Conservation (phyloP, 2,888 invertebrate species). For the Nipponacmea schrenckii region DNA sequence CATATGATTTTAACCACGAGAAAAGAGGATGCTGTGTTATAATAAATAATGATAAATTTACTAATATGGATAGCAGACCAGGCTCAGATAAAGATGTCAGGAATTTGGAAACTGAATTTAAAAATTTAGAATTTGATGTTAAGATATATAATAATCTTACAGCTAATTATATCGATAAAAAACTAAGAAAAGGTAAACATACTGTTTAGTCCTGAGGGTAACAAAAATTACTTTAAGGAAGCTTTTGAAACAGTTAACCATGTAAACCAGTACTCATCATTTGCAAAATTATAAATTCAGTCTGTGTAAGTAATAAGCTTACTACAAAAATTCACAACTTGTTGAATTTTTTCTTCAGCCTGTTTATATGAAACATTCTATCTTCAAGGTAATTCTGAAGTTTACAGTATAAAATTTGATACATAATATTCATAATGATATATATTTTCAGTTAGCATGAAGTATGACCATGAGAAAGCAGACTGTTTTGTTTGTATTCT, state of each 20-base stretch:
- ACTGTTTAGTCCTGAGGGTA: too few relatives aligned
- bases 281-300: too few relatives aligned
- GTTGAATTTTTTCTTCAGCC: too few relatives aligned
- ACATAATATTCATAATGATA: too few relatives aligned
- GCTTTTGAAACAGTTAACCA: too few relatives aligned
- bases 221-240: too few relatives aligned
- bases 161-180: constrained; percentile 21
- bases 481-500: constrained; percentile 87
- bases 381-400: too few relatives aligned
- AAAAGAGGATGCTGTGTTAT: constrained; percentile 33
- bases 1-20: constrained; percentile 27
- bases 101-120: constrained; percentile 24
- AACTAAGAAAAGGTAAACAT: constrained; percentile 29
- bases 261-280: too few relatives aligned
- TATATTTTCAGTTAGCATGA: constrained; percentile 73
- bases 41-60: constrained; percentile 36
- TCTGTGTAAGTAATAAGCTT: too few relatives aligned
- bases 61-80: constrained; percentile 21
- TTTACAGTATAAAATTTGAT: too few relatives aligned
- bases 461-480: constrained; percentile 79
- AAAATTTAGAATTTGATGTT: constrained; percentile 28
- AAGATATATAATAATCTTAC: constrained; percentile 26
- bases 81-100: constrained; percentile 28
- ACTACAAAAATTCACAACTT: too few relatives aligned
- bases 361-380: too few relatives aligned